Evolutionary conservation across 2,888 invertebrate species (phyloP), one percentile per base, ranked within the genome.

Genomic region (Icerya purchasi): DNA sequence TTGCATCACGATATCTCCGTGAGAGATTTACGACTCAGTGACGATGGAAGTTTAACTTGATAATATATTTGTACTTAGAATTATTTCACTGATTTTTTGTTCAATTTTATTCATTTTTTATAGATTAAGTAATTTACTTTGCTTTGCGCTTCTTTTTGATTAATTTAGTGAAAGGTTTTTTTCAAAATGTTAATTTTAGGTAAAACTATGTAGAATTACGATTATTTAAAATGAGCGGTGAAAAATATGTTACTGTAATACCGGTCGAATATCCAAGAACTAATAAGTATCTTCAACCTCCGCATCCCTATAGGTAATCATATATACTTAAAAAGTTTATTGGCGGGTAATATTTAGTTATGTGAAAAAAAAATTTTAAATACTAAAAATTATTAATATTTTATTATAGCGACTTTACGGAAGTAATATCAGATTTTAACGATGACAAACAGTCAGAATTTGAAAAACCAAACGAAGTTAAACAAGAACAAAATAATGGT

Each of bases 191-290:
- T n/a, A n/a, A n/a, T n/a, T 14, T 49, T 14, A 14, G 14, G 10
- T 49, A 49, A 14, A 49, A 49, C 14, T 14, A 49, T 49, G 14
- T 14, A 14, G 49, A 14, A 14, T 8, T 14, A 8, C 14, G 49
- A 14, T 8, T 57, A 50, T 50, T 50, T 57, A 36, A 55, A 59
- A 63, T 62, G 61, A 62, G 61, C n/a, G 54, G 55, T 61, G 61
- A 76, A 62, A 77, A 75, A 69, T 78, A 77, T 66, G 77, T 78
- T 51, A 78, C 78, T 21, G 77, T 78, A 50, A 78, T 78, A 63
- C 78, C 78, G 1, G 77, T 78, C 50, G 78, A 78, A 64, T 78
- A 77, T 69, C 74, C 77, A 21, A 70, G 78, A 60, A 71, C 76
- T 57, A 61, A 66, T 64, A 76, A 76, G 63, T 75, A 76, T 51